Conservation (phyloP, 2,797 vertebrate genomes). For the Fistularia commersonii region DNA sequence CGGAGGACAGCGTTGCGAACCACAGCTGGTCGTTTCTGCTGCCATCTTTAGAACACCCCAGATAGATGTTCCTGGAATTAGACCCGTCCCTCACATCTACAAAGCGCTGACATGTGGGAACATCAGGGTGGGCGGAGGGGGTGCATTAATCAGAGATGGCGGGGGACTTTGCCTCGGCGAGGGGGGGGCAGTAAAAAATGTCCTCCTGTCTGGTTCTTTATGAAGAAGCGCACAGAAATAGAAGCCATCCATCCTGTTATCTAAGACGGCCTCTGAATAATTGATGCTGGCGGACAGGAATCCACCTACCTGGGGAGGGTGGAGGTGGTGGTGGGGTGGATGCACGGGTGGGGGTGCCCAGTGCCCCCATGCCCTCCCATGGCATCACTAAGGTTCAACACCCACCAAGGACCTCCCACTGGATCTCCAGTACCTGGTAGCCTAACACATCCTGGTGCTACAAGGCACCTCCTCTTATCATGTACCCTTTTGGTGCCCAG, state of each 20-base stretch:
- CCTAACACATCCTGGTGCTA: too few species aligned
- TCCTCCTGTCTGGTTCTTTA: conserved; percentile 68
- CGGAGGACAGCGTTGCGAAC: too few species aligned
- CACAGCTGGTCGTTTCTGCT: too few species aligned
- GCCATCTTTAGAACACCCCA: conserved; percentile 44
- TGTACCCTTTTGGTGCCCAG: too few species aligned
- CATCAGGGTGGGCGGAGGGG: conserved; percentile 37
- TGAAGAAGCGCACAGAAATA: conserved; percentile 76
- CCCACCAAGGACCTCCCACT: too few species aligned
- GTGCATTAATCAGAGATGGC: conserved; percentile 54
- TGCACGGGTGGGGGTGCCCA: conserved; percentile 51
- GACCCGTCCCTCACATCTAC: conserved; percentile 40
- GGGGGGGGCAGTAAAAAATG: conserved; percentile 64
- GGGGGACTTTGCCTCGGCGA: conserved; percentile 39
- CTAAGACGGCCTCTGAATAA: conserved; percentile 73
- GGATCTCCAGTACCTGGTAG: too few species aligned
- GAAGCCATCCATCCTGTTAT: conserved; percentile 75
- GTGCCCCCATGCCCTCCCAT: conserved; percentile 50
- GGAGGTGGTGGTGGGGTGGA: too few species aligned
- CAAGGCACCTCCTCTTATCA: too few species aligned
- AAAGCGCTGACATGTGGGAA: conserved; percentile 59
- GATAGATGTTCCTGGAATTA: conserved; percentile 53
- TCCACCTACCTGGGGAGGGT: conserved; percentile 63
- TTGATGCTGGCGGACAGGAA: conserved; percentile 75
- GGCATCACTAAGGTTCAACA: conserved; percentile 32